Evolutionary conservation across 2,113 vertebrate species (phyloP).

Genomic region (Bubo scandiacus): DNA sequence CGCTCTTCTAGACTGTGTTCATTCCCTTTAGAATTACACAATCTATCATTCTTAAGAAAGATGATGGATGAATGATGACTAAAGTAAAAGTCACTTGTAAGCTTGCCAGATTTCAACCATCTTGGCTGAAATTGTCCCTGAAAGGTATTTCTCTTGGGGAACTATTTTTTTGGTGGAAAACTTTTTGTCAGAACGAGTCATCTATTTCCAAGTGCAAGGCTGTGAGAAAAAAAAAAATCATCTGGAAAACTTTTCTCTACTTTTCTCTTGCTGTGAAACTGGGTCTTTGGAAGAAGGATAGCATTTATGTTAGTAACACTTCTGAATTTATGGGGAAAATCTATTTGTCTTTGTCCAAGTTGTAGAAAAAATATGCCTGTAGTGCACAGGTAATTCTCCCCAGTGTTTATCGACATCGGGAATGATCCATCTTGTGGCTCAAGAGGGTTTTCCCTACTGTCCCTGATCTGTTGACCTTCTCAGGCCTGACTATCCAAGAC

Average conservation of each 20-base stretch:
- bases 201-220: constrained; percentile 16
- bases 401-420: neutral
- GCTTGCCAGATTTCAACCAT: constrained; percentile 49
- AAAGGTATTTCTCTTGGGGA: constrained; percentile 53
- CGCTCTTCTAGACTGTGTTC: constrained; percentile 11
- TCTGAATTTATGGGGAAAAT: neutral
- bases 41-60: constrained; percentile 44
- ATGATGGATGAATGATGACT: constrained; percentile 56
- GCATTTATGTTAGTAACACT: neutral
- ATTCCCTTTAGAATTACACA: constrained; percentile 58
- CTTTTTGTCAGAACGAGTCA: constrained; percentile 38
- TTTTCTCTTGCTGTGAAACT: neutral
- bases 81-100: constrained; percentile 64
- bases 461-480: neutral
- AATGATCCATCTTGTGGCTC: neutral
- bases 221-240: neutral
- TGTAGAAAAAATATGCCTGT: neutral
- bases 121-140: constrained; percentile 47
- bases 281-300: neutral
- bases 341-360: neutral
- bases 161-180: constrained; percentile 27
- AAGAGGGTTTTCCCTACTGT: neutral
- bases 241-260: constrained; percentile 3
- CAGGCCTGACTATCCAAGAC: neutral
- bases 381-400: neutral